phyloP scores from a whole-genome alignment of 2,113 vertebrate genomes.

The Benitochromis conjunctus region DNA sequence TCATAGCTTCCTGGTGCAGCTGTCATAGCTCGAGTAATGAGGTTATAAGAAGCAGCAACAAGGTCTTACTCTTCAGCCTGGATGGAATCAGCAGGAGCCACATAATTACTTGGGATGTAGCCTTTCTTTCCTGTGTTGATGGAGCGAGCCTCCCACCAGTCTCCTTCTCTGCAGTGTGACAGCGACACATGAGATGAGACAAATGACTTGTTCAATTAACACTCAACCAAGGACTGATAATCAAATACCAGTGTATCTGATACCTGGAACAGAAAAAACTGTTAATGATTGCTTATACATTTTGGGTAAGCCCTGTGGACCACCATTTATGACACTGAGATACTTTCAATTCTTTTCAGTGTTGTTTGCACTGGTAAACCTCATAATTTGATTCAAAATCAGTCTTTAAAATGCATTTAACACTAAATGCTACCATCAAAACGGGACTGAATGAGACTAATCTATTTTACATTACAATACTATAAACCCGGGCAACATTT shows the following conservation, averaged over 20 bases:
- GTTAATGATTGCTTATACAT: background rate
- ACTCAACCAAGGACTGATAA: background rate
- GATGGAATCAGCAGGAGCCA: slow-evolving; percentile 98
- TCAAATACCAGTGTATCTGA: background rate
- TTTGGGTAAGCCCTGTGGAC: background rate
- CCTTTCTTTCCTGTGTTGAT: slow-evolving; percentile 97
- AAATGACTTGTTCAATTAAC: background rate
- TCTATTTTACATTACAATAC: slow-evolving; percentile 31
- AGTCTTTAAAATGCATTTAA: background rate
- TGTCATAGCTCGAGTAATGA: background rate
- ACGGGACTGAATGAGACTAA: background rate
- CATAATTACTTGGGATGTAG: slow-evolving; percentile 99
- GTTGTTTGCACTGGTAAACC: background rate
- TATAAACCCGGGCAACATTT: background rate
- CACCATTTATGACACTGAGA: background rate
- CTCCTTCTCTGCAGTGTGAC: slow-evolving; percentile 84
- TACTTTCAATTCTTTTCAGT: background rate
- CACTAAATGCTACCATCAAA: background rate
- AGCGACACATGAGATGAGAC: background rate
- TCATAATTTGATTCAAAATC: background rate
- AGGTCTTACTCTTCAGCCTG: slow-evolving; percentile 96
- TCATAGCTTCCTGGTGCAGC: background rate
- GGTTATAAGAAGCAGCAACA: background rate
- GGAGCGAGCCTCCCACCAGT: slow-evolving; percentile 99
- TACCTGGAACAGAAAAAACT: background rate